Evolutionary conservation across 1,140 invertebrate genomes (phyloP), one percentile per base, ranked within the genome.

Genomic region (Eubasilissa regina): DNA sequence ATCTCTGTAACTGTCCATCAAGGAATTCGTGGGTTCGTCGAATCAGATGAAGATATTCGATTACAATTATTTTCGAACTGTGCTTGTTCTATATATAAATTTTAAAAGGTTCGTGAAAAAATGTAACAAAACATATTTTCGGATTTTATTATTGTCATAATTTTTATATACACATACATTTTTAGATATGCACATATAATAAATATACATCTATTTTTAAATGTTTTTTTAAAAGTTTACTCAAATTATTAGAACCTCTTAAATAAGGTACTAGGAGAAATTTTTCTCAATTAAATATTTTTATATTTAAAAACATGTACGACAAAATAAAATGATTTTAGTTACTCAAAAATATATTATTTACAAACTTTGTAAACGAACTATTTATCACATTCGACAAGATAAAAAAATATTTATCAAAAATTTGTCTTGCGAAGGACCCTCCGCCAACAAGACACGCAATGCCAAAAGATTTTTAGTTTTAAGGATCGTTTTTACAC

Each of bases 1-100:
- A 60, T 75, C 35, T 75, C n/a, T 75, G 15, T 13, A 60, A 6
- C 58, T 66, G 75, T 77, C 75, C 75, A 64, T 77, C 75, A 77
- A 11, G 51, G n/a, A 51, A 51, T 56, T 17, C 66, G 43, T 51
- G 75, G 75, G 75, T 66, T 75, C 45, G 15, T 75, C 12, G 13
- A 73, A n/a, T 64, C 60, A 64, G 60, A 64, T 35, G 19, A 13
- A 4, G 13, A 55, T 44, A 73, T 73, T 73, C 19, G 17, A 21
- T 51, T 73, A 55, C 48, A 55, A 35, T 12, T 45, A 44, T 43
- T 11, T 64, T 64, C 60, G 13, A 0, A 35, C 25, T 6, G 25
- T 35, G 25, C 25, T 35, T 35, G 25, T 35, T 6, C 1, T 35
- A 35, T 3, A 35, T 35, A 35, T 35, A 35, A 35, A 3, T 35